Base-by-base conservation (phyloP, 2,888 invertebrate species). In the Eustalomyia histrio region DNA sequence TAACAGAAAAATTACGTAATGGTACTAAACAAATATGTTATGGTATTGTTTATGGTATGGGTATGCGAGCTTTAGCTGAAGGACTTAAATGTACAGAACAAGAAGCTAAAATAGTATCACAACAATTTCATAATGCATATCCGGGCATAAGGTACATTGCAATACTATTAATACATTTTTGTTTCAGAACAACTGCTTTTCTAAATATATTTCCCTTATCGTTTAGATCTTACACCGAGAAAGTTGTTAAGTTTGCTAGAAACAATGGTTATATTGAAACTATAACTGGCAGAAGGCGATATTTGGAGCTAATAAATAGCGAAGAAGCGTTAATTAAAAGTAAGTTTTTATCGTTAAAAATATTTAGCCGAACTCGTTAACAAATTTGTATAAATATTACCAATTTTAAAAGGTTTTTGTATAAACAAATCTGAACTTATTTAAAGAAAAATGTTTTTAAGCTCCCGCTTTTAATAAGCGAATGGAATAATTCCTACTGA, bases 31-130 rank as follows among this genome's bases (percentile, higher is more conserved):
- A 97, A 91, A 93, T 99, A 35, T 97, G 97, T 89, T 99, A 99
- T 90, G 99, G 97, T 7, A 97, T 99, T 86, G 95, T 99, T 75
- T 99, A 99, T 89, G 99, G 99, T 8, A 99, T 99, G 95, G 97
- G 99, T 2, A 92, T 93, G 76, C 95, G 93, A 86, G 93, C 96
- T 0, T 91, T 99, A 35, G 94, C 95, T 0, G 95, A 96, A 79
- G 94, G 95, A 83, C 91, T 99, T 43, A 94, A 94, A 73, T 94
- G 97, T 10, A 92, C 93, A 0, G 96, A 96, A 89, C 91, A 93
- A 60, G 95, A 97, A 86, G 98, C 99, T 0, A 92, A 92, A 3
- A 91, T 92, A 65, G 96, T 99, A 90, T 94, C 95, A 88, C 93
- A 95, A 75, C 94, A 94, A 65, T 99, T 98, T 90, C 95, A 96